Evolutionary conservation across 2,113 vertebrate genomes (phyloP), one percentile per base, ranked within the genome.

Genomic region (Nerophis ophidion): DNA sequence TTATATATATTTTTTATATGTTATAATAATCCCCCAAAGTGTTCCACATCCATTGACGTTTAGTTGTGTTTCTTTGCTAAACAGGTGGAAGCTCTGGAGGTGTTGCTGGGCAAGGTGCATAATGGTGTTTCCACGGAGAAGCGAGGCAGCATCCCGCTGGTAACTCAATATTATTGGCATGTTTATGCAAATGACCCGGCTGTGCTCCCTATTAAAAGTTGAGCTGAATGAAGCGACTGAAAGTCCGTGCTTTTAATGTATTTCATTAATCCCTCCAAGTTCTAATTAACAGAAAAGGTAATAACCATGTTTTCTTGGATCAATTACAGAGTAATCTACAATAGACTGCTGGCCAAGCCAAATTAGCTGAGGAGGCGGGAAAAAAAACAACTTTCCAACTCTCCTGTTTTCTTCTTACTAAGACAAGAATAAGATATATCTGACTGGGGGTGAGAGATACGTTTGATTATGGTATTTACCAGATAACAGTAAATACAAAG

Each of bases 51-150:
- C 48, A 49, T 53, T 36, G 26, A 15, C 4, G 5, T 42, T 56
- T 4, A 19, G 11, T 38, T 56, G n/a, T 44, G 54, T 13, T 56
- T 16, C 12, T 42, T 56, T 56, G 16, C 6, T 26, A 56, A 38
- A 13, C 73, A 91, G 90, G 52, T 90, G 0, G 90, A 91, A 5
- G 88, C 84, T 0, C 81, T 92, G 81, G 85, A 88, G 56, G 77
- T 74, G 61, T 66, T 92, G 48, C 65, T 91, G 67, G 85, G 73
- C 12, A 76, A 66, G 72, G 79, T 84, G 69, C 79, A 87, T 1
- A 65, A 48, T 49, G 78, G 57, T 7, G 34, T 75, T 7, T 81
- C 75, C 36, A 53, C 79, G 0, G 87, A 91, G 69, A 92, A 91
- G 53, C 70, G 86, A 81, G 90, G 87, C 14, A 84, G 45, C 71